A percentile compares a stretch with the other conserved stretches of the same genome.
Evolutionary conservation across 2,113 vertebrate genomes (phyloP).

Genomic region (Myotis davidii): DNA sequence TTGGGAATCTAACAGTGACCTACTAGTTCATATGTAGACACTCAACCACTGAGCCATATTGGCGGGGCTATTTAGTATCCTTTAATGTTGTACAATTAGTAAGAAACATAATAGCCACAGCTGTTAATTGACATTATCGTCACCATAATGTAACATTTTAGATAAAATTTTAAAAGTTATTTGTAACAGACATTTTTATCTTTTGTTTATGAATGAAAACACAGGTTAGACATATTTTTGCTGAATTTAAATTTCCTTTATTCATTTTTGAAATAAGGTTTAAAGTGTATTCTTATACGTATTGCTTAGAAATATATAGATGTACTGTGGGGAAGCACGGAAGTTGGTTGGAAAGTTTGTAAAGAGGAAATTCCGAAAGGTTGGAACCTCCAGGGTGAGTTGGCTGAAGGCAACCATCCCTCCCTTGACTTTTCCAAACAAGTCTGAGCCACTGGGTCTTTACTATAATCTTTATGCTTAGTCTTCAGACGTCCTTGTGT

Average conservation of each 20-base stretch:
- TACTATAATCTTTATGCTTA: no score
- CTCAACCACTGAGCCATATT: no score
- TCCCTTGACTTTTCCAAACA: no score
- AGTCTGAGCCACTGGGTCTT: no score
- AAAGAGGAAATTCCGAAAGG: no score
- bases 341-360: no score
- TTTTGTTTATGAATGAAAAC: constrained; percentile 1
- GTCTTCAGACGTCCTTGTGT: no score
- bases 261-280: neutral
- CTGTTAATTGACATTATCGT: neutral
- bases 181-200: neutral
- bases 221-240: neutral
- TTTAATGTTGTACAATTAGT: neutral
- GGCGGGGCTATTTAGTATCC: neutral
- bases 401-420: no score
- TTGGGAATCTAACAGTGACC: no score
- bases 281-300: neutral
- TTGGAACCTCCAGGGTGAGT: no score
- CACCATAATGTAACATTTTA: neutral
- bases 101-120: neutral
- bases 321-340: neutral
- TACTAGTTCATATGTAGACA: no score
- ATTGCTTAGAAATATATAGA: neutral
- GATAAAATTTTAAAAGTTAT: neutral
- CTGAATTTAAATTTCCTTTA: neutral